Conservation (phyloP, 2,113 vertebrate species). For the Mormoops blainvillei region DNA sequence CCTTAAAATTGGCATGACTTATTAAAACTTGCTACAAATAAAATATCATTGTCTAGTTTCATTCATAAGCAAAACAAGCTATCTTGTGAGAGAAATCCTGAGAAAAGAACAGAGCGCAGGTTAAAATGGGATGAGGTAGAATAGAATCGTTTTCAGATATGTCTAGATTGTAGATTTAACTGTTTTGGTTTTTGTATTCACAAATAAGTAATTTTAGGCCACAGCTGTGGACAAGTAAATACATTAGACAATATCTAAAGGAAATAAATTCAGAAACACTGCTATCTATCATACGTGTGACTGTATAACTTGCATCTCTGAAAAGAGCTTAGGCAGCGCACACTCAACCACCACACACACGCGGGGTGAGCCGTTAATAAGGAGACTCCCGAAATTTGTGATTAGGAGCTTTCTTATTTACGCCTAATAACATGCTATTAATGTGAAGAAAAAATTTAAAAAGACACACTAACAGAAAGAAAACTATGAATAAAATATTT, state of each 20-base stretch:
- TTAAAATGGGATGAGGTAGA: not conserved
- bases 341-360: not conserved
- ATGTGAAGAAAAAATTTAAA: not conserved
- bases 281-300: not conserved
- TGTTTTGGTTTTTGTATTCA: not conserved
- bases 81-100: not conserved
- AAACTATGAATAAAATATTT: constrained; percentile 34
- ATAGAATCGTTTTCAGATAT: not conserved
- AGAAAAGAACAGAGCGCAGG: not conserved
- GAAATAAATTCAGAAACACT: not conserved
- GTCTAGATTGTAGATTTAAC: not conserved
- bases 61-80: constrained; percentile 27
- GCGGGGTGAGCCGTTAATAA: not conserved
- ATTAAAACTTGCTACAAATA: constrained; percentile 33
- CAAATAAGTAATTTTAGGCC: not conserved
- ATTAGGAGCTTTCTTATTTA: not conserved
- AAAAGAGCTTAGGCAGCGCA: not conserved
- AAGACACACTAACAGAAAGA: not conserved
- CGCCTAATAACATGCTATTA: not conserved
- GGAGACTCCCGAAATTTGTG: constrained; percentile 1
- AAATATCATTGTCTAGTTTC: constrained; percentile 2
- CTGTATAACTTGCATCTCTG: not conserved
- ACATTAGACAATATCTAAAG: not conserved
- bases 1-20: constrained; percentile 22
- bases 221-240: not conserved